Conservation (phyloP, 2,113 vertebrate genomes). For the Chelonoidis abingdonii region DNA sequence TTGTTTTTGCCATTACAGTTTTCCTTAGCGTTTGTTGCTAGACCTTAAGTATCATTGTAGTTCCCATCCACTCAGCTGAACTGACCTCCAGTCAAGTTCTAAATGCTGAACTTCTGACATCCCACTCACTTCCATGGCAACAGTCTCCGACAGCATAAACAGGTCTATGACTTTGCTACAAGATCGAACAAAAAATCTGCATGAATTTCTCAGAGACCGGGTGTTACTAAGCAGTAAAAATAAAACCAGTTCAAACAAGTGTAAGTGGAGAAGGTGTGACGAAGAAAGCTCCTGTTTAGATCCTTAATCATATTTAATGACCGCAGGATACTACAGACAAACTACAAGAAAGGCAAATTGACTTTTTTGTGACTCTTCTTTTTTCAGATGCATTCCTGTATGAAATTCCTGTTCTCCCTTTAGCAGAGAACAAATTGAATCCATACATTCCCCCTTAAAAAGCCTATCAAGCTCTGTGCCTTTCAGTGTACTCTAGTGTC, state of each 20-base stretch:
- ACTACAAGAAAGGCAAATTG: fast-evolving
- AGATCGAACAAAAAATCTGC: neutral
- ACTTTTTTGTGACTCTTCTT: neutral
- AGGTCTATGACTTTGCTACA: fast-evolving
- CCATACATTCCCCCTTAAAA: neutral
- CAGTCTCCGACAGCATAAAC: neutral
- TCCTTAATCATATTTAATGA: neutral
- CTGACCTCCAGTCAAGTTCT: neutral
- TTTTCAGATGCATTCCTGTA: neutral
- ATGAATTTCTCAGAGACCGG: neutral
- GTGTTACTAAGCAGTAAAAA: neutral
- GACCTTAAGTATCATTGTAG: neutral
- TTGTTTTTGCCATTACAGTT: neutral
- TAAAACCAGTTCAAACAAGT: neutral
- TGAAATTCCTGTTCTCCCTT: neutral
- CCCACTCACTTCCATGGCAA: neutral
- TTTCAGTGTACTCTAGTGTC: neutral
- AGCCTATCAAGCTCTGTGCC: neutral
- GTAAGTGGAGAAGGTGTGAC: neutral
- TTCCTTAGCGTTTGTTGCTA: neutral
- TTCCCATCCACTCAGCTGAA: neutral
- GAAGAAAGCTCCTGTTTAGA: neutral
- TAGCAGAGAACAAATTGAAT: neutral
- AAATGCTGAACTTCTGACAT: neutral
- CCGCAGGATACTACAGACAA: neutral